Evolutionary conservation across 2,888 invertebrate species (phyloP).

Genomic region (Phortica magna): DNA sequence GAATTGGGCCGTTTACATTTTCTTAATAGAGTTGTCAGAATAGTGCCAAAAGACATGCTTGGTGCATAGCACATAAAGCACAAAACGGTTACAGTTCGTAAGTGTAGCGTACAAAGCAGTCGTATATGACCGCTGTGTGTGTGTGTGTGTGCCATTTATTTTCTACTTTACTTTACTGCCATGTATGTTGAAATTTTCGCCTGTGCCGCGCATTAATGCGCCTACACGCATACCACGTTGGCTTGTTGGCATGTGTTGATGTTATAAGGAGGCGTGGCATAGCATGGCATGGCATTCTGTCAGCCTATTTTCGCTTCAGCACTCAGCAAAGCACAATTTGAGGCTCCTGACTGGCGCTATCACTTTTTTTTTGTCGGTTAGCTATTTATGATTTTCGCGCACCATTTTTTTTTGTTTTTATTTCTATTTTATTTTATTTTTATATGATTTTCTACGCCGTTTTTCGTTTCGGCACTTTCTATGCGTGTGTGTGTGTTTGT

Average conservation of each 20-base stretch:
- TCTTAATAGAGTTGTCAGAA: no score
- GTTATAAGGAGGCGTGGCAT: constrained; percentile 18
- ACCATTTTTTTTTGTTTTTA: constrained; percentile 39
- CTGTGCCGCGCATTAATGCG: constrained; percentile 61
- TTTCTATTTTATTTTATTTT: constrained; percentile 33
- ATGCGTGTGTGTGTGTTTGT: constrained; percentile 24
- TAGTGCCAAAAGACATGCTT: no score
- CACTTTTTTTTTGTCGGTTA: constrained; percentile 32
- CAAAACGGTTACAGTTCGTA: no score
- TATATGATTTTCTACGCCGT: constrained; percentile 24
- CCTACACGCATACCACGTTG: constrained; percentile 56
- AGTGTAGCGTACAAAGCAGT: no score
- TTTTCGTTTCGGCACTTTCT: not conserved
- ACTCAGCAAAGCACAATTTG: constrained; percentile 5
- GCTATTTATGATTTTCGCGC: constrained; percentile 67
- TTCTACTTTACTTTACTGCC: not conserved
- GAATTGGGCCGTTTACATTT: no score
- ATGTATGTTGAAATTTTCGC: constrained; percentile 8
- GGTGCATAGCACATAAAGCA: no score
- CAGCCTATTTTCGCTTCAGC: constrained; percentile 66
- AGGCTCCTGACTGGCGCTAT: constrained; percentile 62
- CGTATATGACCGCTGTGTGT: no score
- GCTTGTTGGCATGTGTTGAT: constrained; percentile 10
- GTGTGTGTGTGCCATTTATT: not conserved
- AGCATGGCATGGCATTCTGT: constrained; percentile 44